Evolutionary conservation across 2,113 vertebrate genomes (phyloP).

Genomic region (Aleadryas rufinucha): DNA sequence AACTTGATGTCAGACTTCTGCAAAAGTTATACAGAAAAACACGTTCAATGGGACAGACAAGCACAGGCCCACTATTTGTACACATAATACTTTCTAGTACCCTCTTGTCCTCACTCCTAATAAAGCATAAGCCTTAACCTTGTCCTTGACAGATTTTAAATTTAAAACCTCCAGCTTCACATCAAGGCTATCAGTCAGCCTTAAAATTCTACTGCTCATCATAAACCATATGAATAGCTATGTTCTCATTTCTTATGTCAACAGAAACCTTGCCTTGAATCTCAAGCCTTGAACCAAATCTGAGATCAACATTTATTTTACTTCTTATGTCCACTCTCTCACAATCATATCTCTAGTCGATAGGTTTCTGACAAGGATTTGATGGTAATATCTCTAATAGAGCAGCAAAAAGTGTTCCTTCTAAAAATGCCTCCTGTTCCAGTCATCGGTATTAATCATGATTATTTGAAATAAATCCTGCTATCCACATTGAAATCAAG

Average conservation of each 20-base stretch:
- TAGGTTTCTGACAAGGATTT: neutral
- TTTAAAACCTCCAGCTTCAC: neutral
- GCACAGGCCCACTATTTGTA: neutral
- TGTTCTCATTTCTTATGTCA: neutral
- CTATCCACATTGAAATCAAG: neutral
- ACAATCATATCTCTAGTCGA: neutral
- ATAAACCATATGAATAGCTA: neutral
- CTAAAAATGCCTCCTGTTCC: neutral
- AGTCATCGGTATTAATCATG: neutral
- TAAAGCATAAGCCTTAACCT: slow-evolving; percentile 35
- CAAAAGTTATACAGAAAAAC: neutral
- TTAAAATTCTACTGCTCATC: slow-evolving; percentile 8
- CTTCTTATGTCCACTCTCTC: neutral
- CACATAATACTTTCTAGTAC: neutral
- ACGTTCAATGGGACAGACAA: neutral
- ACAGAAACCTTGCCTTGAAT: slow-evolving; percentile 15
- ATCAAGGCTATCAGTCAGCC: slow-evolving; percentile 24
- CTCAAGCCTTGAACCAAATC: neutral
- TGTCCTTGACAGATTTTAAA: slow-evolving; percentile 37
- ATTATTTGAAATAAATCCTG: neutral
- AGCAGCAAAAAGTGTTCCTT: neutral
- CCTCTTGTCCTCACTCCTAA: neutral
- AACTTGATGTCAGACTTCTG: neutral
- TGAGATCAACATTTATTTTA: neutral
- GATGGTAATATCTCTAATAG: neutral